These are phyloP conservation scores for Nephrocerus scutellatus DNA, from an alignment of 2,888 invertebrate genomes.

Conservation along the genomic window DNA sequence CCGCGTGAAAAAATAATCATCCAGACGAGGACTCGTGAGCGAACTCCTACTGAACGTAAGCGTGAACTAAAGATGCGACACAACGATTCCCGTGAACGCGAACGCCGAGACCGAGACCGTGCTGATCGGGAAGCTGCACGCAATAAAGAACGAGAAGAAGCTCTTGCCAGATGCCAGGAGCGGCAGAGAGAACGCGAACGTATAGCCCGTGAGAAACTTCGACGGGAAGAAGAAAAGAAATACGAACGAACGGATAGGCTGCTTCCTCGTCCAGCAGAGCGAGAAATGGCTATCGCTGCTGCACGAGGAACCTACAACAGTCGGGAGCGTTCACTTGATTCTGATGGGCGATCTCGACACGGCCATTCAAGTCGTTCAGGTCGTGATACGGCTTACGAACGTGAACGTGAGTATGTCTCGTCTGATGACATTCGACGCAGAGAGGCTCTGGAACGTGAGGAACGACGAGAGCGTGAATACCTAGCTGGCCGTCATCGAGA, in stretches of 20 bases:
- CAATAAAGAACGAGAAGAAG: conserved; percentile 59
- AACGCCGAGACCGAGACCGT: conserved; percentile 51
- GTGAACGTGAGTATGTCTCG: conserved; percentile 28
- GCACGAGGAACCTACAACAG: conserved; percentile 44
- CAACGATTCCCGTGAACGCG: conserved; percentile 50
- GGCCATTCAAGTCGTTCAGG: conserved; percentile 12
- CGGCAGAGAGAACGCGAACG: conserved; percentile 53
- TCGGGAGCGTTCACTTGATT: conserved; percentile 41
- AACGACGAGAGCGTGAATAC: conserved; percentile 40
- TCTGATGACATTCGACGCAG: conserved; percentile 32
- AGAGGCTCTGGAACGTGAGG: conserved; percentile 36
- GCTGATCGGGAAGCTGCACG: conserved; percentile 53
- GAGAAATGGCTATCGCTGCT: conserved; percentile 55
- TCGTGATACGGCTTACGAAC: conserved; percentile 39
- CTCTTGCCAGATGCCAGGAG: conserved; percentile 58
- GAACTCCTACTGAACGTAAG: conserved; percentile 40
- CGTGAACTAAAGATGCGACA: conserved; percentile 43
- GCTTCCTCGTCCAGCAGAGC: conserved; percentile 57
- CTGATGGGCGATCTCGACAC: conserved; percentile 26
- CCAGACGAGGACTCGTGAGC: conserved; percentile 43
- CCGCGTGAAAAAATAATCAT: conserved; percentile 44
- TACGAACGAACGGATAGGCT: conserved; percentile 52
- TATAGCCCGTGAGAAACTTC: conserved; percentile 46
- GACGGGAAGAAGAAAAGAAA: conserved; percentile 46
- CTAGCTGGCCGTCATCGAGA: conserved; percentile 34